Evolutionary conservation across 2,888 invertebrate species (phyloP).

Genomic region (Metellina segmentata): DNA sequence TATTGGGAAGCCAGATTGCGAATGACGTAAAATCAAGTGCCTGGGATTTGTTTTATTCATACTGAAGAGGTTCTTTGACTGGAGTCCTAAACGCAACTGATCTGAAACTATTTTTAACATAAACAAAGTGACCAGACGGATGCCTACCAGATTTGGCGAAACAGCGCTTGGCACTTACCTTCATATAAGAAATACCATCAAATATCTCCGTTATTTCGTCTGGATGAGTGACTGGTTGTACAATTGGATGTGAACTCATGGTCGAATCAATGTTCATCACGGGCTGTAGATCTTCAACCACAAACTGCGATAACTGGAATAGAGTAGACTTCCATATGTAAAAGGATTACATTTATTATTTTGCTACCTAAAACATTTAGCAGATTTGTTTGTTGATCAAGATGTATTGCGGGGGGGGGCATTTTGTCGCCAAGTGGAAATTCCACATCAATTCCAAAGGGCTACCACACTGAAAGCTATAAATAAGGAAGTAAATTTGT

Average conservation of each 20-base stretch:
- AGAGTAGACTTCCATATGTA: neutral
- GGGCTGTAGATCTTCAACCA: constrained; percentile 86
- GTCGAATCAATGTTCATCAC: constrained; percentile 90
- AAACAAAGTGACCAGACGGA: too few species aligned
- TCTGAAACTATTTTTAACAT: too few species aligned
- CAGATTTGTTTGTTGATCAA: neutral
- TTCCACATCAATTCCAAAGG: too few species aligned
- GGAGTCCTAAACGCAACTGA: too few species aligned
- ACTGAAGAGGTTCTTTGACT: too few species aligned
- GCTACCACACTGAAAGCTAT: too few species aligned
- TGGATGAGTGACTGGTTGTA: constrained; percentile 91
- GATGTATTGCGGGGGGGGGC: neutral
- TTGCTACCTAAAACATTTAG: neutral
- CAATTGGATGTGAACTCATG: constrained; percentile 93
- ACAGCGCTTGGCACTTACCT: constrained; percentile 84
- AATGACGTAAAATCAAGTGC: too few species aligned
- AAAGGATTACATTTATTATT: neutral
- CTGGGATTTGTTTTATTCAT: too few species aligned
- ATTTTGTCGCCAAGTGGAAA: too few species aligned
- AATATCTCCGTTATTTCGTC: constrained; percentile 95
- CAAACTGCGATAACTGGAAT: constrained; percentile 88
- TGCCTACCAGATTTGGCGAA: too few species aligned
- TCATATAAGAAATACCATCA: constrained; percentile 93
- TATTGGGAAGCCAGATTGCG: too few species aligned
- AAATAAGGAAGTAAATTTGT: too few species aligned